Evolutionary conservation across 2,113 vertebrate species (phyloP), one percentile per base, ranked within the genome.

Genomic region (Eulemur macaco): DNA sequence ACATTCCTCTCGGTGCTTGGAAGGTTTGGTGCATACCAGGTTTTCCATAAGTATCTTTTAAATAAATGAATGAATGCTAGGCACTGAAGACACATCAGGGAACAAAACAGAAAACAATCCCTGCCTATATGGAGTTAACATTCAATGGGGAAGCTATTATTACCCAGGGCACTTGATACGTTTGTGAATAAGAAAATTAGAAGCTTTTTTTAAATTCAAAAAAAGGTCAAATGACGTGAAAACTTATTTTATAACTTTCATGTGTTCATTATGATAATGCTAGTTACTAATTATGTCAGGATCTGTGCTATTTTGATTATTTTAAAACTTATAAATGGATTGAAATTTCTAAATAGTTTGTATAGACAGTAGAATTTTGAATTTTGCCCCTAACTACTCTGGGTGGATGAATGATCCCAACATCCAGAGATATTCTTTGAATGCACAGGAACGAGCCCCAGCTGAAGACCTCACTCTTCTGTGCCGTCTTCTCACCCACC

Each of bases 81-180:
- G 29, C 39, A 82, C 6, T 64, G 50, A 90, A 50, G 23, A 66
- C 23, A 73, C 39, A 84, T 80, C 18, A 63, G 9, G 27, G 29
- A 87, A 42, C 17, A 63, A 95, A 45, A 34, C 1, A 71, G 20
- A 95, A 93, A 96, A 86, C n/a, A 56, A 37, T 56, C 4, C 37
- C 45, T 18, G 3, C 18, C 86, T 92, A 68, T 83, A 45, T 12
- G 29, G 47, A 68, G 21, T 64, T 74, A 74, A 80, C 42, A 20
- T 85, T 89, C 52, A 64, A 1, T 21, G n/a, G 52, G 14, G 5
- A 6, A 90, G 6, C 39, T 85, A 0, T 76, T 71, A 58, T 88
- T 39, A 80, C 77, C 71, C n/a, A 18, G 17, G 27, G 9, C 8
- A 63, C 14, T 76, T 87, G 18, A 39, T 20, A 29, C 6, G n/a